Evolutionary conservation across 2,797 vertebrate genomes (phyloP), one percentile per base, ranked within the genome.

Genomic region (Sorex maritimensis): DNA sequence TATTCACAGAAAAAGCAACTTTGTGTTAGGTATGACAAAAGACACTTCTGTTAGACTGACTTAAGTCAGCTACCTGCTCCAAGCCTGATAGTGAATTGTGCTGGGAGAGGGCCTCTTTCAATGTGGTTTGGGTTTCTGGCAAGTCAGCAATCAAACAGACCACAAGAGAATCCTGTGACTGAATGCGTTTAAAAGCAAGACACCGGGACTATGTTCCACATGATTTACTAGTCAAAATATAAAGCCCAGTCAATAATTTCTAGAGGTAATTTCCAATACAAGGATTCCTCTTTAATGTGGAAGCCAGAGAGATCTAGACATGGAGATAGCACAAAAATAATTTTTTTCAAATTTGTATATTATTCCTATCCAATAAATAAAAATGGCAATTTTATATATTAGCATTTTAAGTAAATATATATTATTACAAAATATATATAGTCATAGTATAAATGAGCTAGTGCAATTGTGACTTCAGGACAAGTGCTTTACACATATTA

Each of bases 151-250:
- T 58, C 49, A 44, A 49, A 55, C 86, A 61, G 26, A 83, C 82
- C 9, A 52, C 63, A 17, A 91, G 38, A 55, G 26, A 80, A 94
- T 79, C 80, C 68, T 79, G 17, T 82, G 52, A 85, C 2, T 58
- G 17, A 46, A 61, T 0, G 17, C 58, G 46, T 85, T 79, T 77
- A 90, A 94, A 93, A 94, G 8, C 7, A 91, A 96, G 49, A 86
- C 13, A 81, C 38, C 44, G 24, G n/a, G 80, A 92, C 49, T 88
- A 85, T 85, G 28, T 69, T 75, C 86, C 73, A 4, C 58, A 41
- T 72, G 28, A 87, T 85, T 52, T 52, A 83, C 9, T 58, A 21
- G 19, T 24, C 28, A 78, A 65, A 72, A 3, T 14, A 74, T 2
- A 1, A 79, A 61, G 41, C 28, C 46, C 44, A 38, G 55, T 44